These are phyloP conservation scores for Drosophila pandora DNA, from an alignment of 1,140 invertebrate species.

Conservation along the genomic window DNA sequence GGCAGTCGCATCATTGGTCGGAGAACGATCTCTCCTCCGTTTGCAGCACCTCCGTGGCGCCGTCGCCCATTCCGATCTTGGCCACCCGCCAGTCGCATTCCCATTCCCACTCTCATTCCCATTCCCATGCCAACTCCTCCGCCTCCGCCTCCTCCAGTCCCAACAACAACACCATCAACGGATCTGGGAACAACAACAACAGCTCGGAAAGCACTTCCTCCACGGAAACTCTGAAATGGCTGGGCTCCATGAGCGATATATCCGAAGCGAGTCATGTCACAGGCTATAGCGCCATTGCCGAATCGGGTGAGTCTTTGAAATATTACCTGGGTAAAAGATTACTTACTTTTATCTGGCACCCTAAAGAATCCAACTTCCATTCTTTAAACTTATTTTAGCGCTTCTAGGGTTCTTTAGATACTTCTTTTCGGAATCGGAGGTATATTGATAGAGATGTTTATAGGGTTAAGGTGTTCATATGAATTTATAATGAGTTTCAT, in stretches of 20 bases:
- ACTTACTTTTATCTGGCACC: not conserved
- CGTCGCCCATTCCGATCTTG: conserved; percentile 71
- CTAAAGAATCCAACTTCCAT: not conserved
- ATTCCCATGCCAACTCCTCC: conserved; percentile 37
- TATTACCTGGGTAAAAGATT: not conserved
- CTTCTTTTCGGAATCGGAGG: too few species aligned
- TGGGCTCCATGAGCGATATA: conserved; percentile 91
- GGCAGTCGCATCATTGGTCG: conserved; percentile 84
- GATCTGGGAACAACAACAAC: conserved; percentile 64
- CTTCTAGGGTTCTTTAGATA: too few species aligned
- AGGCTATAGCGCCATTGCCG: conserved; percentile 79
- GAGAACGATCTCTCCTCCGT: conserved; percentile 83
- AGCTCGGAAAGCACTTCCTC: conserved; percentile 89
- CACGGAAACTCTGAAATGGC: conserved; percentile 93
- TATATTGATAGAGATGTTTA: too few species aligned
- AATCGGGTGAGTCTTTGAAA: conserved; percentile 72
- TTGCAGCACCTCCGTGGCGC: conserved; percentile 80
- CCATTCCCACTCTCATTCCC: conserved; percentile 37
- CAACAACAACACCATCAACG: conserved; percentile 44
- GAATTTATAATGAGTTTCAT: too few species aligned
- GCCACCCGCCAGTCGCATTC: conserved; percentile 52
- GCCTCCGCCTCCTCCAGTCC: conserved; percentile 24
- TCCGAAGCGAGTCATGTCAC: conserved; percentile 86
- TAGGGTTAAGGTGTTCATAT: too few species aligned
- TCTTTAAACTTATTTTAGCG: too few species aligned